phyloP scores from a whole-genome alignment of 53 echinoderm and acorn worm genomes.

The Hippasteria phrygiana region DNA sequence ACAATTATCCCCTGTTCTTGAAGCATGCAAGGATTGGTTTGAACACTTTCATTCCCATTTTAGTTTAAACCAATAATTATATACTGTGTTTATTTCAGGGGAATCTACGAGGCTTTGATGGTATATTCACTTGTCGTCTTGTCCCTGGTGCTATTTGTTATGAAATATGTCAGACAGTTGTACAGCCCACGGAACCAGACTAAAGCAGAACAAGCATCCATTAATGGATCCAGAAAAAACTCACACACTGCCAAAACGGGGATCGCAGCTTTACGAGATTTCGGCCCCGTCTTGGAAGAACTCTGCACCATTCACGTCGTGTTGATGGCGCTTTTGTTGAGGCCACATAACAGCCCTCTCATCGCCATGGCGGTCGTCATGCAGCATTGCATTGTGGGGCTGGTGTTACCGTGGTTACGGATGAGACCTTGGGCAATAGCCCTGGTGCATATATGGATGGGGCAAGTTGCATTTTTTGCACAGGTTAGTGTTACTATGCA shows the following conservation, averaged over 20 bases:
- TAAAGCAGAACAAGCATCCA: neutral
- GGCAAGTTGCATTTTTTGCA: slow-evolving; percentile 89
- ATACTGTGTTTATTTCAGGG: slow-evolving; percentile 70
- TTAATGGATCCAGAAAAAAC: neutral
- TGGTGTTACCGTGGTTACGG: slow-evolving; percentile 82
- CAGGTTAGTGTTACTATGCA: slow-evolving; percentile 73
- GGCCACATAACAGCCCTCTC: slow-evolving; percentile 91
- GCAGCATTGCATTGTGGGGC: slow-evolving; percentile 78
- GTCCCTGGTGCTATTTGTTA: slow-evolving; percentile 28
- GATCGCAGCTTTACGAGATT: neutral
- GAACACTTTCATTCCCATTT: too few species aligned
- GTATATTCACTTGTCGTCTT: slow-evolving; percentile 72
- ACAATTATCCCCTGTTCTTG: too few species aligned
- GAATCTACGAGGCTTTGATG: slow-evolving; percentile 85
- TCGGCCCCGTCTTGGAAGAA: slow-evolving; percentile 47
- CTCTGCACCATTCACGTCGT: slow-evolving; percentile 71
- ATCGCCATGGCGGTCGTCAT: slow-evolving; percentile 82
- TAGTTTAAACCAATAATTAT: too few species aligned
- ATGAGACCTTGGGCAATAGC: slow-evolving; percentile 86
- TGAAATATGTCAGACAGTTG: slow-evolving; percentile 15
- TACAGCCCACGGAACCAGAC: slow-evolving; percentile 12
- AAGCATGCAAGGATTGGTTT: too few species aligned
- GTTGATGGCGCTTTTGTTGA: slow-evolving; percentile 75
- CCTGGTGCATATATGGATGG: slow-evolving; percentile 93
- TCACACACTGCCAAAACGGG: neutral